Percentiles rank a stretch among this genome's conserved stretches.
phyloP scores from a whole-genome alignment of 2,888 invertebrate species.

The Nycteola revayana region DNA sequence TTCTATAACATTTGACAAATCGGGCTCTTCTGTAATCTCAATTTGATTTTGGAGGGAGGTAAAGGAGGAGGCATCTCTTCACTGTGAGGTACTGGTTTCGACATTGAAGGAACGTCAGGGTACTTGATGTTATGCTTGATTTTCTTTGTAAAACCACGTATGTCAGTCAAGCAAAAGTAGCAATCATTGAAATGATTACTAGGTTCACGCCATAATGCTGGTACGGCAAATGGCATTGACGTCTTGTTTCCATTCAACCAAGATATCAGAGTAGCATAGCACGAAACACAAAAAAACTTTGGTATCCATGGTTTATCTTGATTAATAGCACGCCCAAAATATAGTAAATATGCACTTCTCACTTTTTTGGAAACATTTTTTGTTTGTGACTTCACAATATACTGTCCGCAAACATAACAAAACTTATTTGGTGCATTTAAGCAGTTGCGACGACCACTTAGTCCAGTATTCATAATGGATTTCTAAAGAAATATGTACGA shows the following conservation, averaged over 20 bases:
- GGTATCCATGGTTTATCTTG: constrained; percentile 5
- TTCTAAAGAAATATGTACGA: too few species aligned
- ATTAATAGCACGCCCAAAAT: too few species aligned
- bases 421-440: too few species aligned
- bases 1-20: too few species aligned
- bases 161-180: constrained; percentile 5
- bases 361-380: too few species aligned
- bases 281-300: constrained; percentile 1
- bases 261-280: not conserved
- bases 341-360: too few species aligned
- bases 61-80: not conserved
- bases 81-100: not conserved
- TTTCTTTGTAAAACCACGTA: not conserved
- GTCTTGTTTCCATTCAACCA: constrained; percentile 1
- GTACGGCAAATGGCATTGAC: not conserved
- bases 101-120: not conserved
- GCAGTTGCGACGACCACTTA: too few species aligned
- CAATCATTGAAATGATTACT: constrained; percentile 3
- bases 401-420: too few species aligned
- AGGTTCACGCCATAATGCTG: constrained; percentile 1
- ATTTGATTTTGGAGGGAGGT: too few species aligned
- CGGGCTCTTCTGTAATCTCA: too few species aligned
- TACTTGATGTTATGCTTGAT: not conserved
- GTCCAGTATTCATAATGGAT: too few species aligned
- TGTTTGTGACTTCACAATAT: too few species aligned